A percentile compares a stretch with the other conserved stretches of the same genome.
Conservation (phyloP, 2,888 invertebrate genomes). For the Drosophila borealis region DNA sequence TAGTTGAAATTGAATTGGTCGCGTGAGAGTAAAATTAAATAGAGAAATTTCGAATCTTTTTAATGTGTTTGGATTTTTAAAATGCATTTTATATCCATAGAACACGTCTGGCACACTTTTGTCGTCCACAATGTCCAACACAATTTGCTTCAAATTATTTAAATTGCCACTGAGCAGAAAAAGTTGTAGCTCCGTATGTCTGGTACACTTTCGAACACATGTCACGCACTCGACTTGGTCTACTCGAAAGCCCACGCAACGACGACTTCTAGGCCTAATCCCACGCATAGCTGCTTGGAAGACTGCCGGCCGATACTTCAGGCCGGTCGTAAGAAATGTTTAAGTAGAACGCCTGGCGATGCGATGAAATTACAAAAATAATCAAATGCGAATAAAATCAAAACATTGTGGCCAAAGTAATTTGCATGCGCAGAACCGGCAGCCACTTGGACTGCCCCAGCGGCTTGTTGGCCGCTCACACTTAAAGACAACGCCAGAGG, state of each 20-base stretch:
- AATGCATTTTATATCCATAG: slow-evolving; percentile 2
- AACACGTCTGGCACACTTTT: slow-evolving; percentile 48
- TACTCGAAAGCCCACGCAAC: slow-evolving; percentile 55
- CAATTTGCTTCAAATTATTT: slow-evolving; percentile 21
- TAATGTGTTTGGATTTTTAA: neutral
- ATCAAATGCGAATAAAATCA: slow-evolving; percentile 76
- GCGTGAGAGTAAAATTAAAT: neutral
- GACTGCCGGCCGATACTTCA: neutral
- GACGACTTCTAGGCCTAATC: slow-evolving; percentile 36
- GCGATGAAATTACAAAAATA: slow-evolving; percentile 62
- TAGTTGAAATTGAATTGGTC: neutral
- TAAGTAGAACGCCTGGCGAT: slow-evolving; percentile 53
- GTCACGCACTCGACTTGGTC: slow-evolving; percentile 65
- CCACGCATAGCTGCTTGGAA: slow-evolving; percentile 48
- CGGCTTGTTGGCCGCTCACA: slow-evolving; percentile 38
- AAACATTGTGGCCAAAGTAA: slow-evolving; percentile 77
- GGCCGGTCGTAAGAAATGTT: slow-evolving; percentile 11
- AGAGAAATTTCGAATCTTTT: neutral
- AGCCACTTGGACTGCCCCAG: slow-evolving; percentile 51
- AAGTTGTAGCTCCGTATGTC: slow-evolving; percentile 34
- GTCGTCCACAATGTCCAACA: slow-evolving; percentile 1
- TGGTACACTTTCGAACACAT: slow-evolving; percentile 61
- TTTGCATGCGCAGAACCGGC: slow-evolving; percentile 73
- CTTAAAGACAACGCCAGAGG: slow-evolving; percentile 65
- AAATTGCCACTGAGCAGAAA: slow-evolving; percentile 15